A percentile compares a stretch with the other conserved stretches of the same genome.
These are phyloP conservation scores for Acanthococcus lagerstroemiae DNA, from an alignment of 2,888 invertebrate genomes.

Conservation along the genomic window DNA sequence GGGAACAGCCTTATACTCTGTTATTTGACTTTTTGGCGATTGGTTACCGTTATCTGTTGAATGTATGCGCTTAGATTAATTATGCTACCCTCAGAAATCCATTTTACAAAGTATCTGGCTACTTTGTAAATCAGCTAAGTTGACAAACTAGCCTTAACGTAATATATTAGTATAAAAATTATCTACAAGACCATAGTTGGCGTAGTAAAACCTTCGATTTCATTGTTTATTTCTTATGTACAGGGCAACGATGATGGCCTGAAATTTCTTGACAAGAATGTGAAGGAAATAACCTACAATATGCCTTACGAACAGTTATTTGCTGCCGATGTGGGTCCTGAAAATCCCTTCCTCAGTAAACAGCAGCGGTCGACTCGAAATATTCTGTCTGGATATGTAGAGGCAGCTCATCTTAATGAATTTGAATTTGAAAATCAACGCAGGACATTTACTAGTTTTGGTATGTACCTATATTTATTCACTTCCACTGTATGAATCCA, in stretches of 20 bases:
- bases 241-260: slow-evolving; percentile 17
- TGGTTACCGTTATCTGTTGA: too few relatives aligned
- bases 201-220: background rate
- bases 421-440: slow-evolving; percentile 97
- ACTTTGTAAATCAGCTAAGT: too few relatives aligned
- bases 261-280: slow-evolving; percentile 56
- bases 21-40: too few relatives aligned
- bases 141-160: too few relatives aligned
- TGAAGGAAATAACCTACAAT: slow-evolving; percentile 78
- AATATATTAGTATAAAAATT: too few relatives aligned
- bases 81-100: too few relatives aligned
- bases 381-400: slow-evolving; percentile 86
- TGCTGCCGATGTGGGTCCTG: slow-evolving; percentile 82
- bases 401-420: slow-evolving; percentile 87
- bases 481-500: background rate
- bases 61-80: too few relatives aligned
- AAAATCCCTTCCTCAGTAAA: slow-evolving; percentile 84
- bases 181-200: too few relatives aligned
- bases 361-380: slow-evolving; percentile 82
- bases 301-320: slow-evolving; percentile 91
- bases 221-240: background rate
- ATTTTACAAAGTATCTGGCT: too few relatives aligned
- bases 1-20: too few relatives aligned
- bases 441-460: slow-evolving; percentile 86
- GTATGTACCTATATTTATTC: slow-evolving; percentile 40